Percentiles rank a stretch among this genome's conserved stretches.
Evolutionary conservation across 2,797 vertebrate genomes (phyloP).

Genomic region (Parauchenoglanis punctatus): DNA sequence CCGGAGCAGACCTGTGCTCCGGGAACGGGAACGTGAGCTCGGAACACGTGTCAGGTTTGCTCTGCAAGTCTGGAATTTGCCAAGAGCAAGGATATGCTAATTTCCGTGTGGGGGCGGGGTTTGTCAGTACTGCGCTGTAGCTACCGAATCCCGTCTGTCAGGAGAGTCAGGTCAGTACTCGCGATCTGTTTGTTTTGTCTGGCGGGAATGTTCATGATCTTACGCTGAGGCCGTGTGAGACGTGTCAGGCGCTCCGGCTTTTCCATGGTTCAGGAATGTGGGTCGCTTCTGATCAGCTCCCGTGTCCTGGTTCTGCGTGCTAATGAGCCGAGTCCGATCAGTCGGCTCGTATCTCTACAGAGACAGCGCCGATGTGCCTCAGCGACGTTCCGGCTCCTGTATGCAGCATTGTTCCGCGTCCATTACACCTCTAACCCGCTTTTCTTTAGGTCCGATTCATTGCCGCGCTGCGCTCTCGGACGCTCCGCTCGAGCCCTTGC

Average conservation of each 20-base stretch:
- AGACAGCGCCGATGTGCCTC: neutral
- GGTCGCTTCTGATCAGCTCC: neutral
- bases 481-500: neutral
- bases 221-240: no score
- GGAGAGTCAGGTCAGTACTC: neutral
- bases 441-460: neutral
- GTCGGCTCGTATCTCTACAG: neutral
- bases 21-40: neutral
- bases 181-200: neutral
- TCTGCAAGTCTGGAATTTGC: neutral
- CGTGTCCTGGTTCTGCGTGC: neutral
- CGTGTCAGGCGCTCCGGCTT: neutral
- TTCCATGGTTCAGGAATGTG: neutral
- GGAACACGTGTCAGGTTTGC: neutral
- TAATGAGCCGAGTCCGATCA: neutral
- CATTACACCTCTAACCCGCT: neutral
- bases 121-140: neutral
- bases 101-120: neutral
- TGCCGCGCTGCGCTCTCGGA: neutral
- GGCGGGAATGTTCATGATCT: neutral
- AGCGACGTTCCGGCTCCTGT: neutral
- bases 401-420: no score
- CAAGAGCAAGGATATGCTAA: neutral
- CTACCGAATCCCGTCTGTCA: no score
- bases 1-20: constrained; percentile 19